Evolutionary conservation across 2,113 vertebrate species (phyloP).

Genomic region (Seriola quinqueradiata): DNA sequence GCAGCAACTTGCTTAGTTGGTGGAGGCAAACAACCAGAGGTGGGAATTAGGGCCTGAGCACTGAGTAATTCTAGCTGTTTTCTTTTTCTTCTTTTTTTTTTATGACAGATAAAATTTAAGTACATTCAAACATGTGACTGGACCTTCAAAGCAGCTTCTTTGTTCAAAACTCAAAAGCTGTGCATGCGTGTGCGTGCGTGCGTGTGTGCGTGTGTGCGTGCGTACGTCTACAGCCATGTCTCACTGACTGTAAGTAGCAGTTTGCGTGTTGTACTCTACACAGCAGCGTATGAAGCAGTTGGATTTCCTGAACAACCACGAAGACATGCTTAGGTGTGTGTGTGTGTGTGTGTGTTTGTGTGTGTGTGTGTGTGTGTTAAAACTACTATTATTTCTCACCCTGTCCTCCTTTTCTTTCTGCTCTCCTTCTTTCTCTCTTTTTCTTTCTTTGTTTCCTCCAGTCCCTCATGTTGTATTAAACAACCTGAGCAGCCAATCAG

Average conservation of each 20-base stretch:
- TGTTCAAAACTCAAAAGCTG: no score
- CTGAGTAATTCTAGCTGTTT: no score
- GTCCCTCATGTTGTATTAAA: constrained; percentile 95
- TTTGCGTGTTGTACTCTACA: background rate
- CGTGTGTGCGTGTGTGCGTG: background rate
- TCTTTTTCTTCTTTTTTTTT: no score
- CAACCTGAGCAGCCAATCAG: constrained; percentile 94
- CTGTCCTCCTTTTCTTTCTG: constrained; percentile 26
- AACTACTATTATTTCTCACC: constrained; percentile 16
- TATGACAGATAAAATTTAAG: no score
- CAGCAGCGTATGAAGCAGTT: background rate
- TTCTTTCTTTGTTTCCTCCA: constrained; percentile 71
- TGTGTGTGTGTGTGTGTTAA: constrained; percentile 4
- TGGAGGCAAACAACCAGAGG: no score
- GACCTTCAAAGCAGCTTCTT: no score
- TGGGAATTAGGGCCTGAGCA: no score
- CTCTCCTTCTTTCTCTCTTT: background rate
- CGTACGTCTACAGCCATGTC: constrained; percentile 36
- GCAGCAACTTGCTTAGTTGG: no score
- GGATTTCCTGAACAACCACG: constrained; percentile 4
- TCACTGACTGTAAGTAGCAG: constrained; percentile 62
- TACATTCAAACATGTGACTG: no score
- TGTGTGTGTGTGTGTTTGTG: constrained; percentile 8
- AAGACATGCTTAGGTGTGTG: background rate
- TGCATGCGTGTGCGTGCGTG: background rate